Conservation (phyloP, 1,140 invertebrate species). For the Plutomurus gul region DNA sequence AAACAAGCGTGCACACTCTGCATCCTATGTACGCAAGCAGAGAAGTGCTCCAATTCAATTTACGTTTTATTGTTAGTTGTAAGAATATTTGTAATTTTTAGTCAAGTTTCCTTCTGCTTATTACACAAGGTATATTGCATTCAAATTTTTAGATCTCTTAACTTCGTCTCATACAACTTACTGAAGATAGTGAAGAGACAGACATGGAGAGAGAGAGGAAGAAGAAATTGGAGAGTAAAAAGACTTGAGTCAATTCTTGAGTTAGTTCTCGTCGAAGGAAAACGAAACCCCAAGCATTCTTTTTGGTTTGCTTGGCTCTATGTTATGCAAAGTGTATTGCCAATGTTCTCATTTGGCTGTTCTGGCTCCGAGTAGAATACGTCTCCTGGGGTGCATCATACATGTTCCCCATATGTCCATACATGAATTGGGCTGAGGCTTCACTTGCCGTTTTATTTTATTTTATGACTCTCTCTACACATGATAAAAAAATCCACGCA, state of each 20-base stretch:
- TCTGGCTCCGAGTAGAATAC: conserved; percentile 21
- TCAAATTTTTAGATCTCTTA: not conserved
- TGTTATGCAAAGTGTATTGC: conserved; percentile 30
- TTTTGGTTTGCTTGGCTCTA: not conserved
- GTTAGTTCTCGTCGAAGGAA: not conserved
- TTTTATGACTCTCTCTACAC: conserved; percentile 42
- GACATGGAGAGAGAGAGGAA: not conserved
- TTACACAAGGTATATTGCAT: no score
- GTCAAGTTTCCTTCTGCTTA: not conserved
- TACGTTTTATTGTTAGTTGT: no score
- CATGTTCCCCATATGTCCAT: conserved; percentile 39
- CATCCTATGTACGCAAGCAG: no score
- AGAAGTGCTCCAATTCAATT: no score
- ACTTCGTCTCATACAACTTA: not conserved
- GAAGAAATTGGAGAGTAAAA: not conserved
- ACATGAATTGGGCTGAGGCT: conserved; percentile 32
- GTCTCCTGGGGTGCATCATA: conserved; percentile 43
- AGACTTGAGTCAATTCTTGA: not conserved
- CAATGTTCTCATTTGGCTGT: conserved; percentile 15
- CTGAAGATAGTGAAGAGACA: not conserved
- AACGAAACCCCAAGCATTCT: not conserved
- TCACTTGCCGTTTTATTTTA: conserved; percentile 44
- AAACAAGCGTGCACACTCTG: no score
- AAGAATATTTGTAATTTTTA: not conserved
- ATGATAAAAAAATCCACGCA: conserved; percentile 49